Conservation (phyloP, 2,113 vertebrate species). For the Paradoxurus hermaphroditus region DNA sequence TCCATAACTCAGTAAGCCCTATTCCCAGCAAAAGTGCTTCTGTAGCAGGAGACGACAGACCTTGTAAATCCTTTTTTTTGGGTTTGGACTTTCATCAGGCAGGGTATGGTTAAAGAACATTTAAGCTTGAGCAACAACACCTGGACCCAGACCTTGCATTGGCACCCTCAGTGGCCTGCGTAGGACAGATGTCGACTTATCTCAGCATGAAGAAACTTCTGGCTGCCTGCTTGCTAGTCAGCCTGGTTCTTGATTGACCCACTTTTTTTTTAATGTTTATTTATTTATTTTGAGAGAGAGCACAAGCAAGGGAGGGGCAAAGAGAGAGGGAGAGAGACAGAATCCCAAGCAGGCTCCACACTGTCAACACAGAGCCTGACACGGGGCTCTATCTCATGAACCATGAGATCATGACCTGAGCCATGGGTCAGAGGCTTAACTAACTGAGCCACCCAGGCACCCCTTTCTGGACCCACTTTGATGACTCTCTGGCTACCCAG, state of each 20-base stretch:
- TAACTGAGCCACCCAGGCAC: too few relatives aligned
- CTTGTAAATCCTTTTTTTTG: not conserved
- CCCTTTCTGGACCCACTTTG: slow-evolving; percentile 3
- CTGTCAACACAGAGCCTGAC: too few relatives aligned
- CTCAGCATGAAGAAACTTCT: not conserved
- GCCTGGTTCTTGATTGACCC: not conserved
- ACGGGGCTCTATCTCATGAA: too few relatives aligned
- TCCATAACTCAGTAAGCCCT: not conserved
- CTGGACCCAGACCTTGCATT: not conserved
- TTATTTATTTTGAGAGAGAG: too few relatives aligned
- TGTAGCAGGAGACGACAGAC: not conserved
- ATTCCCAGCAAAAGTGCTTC: not conserved
- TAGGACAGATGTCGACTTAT: not conserved
- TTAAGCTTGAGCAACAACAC: not conserved
- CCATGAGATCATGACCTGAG: too few relatives aligned
- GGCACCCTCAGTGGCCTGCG: not conserved
- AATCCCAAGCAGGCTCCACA: too few relatives aligned
- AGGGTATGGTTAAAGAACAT: not conserved
- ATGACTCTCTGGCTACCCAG: not conserved
- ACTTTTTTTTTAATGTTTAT: too few relatives aligned
- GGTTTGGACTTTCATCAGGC: not conserved
- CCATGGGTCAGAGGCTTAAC: too few relatives aligned
- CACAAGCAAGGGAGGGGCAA: too few relatives aligned
- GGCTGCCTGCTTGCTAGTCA: not conserved
- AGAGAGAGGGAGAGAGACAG: too few relatives aligned